Evolutionary conservation across 2,797 vertebrate species (phyloP).

Genomic region (Danio choprae): DNA sequence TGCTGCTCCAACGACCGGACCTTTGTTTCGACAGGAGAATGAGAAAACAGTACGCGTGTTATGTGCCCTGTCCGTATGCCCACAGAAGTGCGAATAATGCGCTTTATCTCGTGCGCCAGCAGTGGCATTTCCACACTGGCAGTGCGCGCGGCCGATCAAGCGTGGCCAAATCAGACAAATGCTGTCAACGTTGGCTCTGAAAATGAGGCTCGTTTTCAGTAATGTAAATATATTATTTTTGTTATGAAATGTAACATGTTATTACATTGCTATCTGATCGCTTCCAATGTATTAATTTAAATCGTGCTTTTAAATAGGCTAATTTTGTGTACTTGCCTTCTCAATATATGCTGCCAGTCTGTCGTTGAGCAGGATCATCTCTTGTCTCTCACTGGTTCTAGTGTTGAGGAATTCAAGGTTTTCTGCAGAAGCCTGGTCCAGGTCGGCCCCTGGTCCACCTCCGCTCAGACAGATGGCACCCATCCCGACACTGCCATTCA

Average conservation of each 20-base stretch:
- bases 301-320: too few relatives aligned
- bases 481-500: conserved; percentile 63
- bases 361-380: conserved; percentile 79
- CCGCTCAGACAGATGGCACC: conserved; percentile 70
- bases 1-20: conserved; percentile 78
- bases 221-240: background rate
- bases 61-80: conserved; percentile 24
- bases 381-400: conserved; percentile 72
- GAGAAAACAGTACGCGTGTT: background rate
- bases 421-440: conserved; percentile 74
- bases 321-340: conserved; percentile 66
- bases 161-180: conserved; percentile 55
- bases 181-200: conserved; percentile 36
- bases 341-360: conserved; percentile 78
- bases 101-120: conserved; percentile 50
- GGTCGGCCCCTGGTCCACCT: conserved; percentile 67
- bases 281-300: background rate
- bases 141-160: conserved; percentile 38
- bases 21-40: conserved; percentile 60
- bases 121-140: conserved; percentile 39
- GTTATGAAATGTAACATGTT: background rate
- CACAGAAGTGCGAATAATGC: conserved; percentile 50
- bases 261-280: background rate
- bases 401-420: conserved; percentile 77
- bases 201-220: conserved; percentile 16